phyloP scores from a whole-genome alignment of 2,113 vertebrate species.

The Sceloporus tristichus region DNA sequence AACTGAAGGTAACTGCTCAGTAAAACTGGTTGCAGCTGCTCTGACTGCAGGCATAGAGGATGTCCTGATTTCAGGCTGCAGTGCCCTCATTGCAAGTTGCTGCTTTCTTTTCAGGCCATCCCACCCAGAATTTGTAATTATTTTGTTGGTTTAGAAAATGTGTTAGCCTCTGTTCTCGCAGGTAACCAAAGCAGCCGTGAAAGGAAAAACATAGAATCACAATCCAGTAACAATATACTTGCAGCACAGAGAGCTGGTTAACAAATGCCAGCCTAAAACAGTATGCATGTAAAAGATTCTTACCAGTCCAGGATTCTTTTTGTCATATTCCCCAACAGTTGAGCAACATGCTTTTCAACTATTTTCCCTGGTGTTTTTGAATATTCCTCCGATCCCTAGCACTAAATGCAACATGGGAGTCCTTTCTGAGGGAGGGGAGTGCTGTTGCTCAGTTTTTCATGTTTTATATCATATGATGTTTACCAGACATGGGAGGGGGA shows the following conservation, averaged over 20 bases:
- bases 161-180: background rate
- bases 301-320: no score
- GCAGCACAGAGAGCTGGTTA: no score
- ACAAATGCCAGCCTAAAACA: no score
- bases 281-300: no score
- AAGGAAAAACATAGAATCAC: no score
- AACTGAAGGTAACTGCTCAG: background rate
- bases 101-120: background rate
- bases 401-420: no score
- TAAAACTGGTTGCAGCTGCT: background rate
- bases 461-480: background rate
- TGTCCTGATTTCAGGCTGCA: background rate
- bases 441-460: background rate
- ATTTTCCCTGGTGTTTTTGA: no score
- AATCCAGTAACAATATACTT: no score
- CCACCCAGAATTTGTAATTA: background rate
- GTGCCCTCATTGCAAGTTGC: background rate
- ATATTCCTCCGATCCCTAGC: no score
- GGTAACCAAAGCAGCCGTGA: background rate
- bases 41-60: background rate
- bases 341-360: no score
- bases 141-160: background rate
- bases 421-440: background rate
- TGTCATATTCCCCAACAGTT: no score
- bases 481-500: background rate